Evolutionary conservation across 2,113 vertebrate genomes (phyloP), one percentile per base, ranked within the genome.

Genomic region (Pongo pygmaeus): DNA sequence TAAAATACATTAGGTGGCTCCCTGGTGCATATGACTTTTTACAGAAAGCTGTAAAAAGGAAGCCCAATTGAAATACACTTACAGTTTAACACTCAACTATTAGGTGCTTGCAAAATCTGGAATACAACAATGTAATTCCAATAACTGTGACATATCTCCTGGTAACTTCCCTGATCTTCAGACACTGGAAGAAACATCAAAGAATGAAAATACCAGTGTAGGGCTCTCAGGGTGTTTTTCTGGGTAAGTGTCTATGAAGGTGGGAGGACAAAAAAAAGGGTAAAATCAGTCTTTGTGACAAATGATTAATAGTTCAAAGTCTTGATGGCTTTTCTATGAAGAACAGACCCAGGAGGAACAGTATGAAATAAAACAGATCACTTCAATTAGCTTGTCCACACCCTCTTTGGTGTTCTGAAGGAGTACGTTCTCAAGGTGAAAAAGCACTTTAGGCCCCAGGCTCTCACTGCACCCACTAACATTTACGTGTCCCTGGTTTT

Each of bases 271-370:
- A 50, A 93, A 94, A 94, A 38, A 91, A 50, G 27, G 30, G 27
- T 14, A 85, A 95, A 97, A 70, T 75, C 88, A 77, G 90, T 94
- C 89, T 91, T 79, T 46, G 32, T 89, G 83, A 95, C 90, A 97
- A 95, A 83, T 95, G 96, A 97, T 97, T 95, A 97, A 93, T 95
- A 95, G 69, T 97, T 89, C 87, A 95, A 96, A 97, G 91, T 93
- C 90, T 79, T 95, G 72, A 93, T 94, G 80, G 80, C 46, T 93
- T 96, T 97, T 96, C 95, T 95, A 85, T 97, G 67, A 96, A 88
- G 84, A 97, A 93, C 95, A 97, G 97, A 97, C 64, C 70, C 59
- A 25, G 59, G 81, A 94, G 52, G 35, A 96, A 87, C 2, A 17
- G 55, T 18, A 57, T 92, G 84, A 96, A 91, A 95, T 78, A 94